Evolutionary conservation across 2,113 vertebrate genomes (phyloP).

Genomic region (Chamaea fasciata): DNA sequence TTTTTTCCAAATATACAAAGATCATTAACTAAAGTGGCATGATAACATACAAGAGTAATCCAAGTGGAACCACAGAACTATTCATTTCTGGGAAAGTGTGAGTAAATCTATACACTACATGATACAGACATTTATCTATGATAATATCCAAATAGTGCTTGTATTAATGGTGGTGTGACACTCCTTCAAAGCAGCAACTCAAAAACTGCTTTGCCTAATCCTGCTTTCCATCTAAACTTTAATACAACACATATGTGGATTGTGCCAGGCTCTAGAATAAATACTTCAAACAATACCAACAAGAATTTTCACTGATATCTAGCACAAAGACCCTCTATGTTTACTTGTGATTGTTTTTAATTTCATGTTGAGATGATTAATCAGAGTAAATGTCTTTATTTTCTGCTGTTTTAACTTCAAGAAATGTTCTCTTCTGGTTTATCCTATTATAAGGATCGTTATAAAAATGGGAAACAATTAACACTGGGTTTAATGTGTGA

Average conservation of each 20-base stretch:
- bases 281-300: not conserved
- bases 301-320: conserved; percentile 14
- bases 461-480: conserved; percentile 83
- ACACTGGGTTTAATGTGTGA: conserved; percentile 78
- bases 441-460: conserved; percentile 80
- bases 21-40: not conserved
- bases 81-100: not conserved
- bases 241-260: not conserved
- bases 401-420: conserved; percentile 81
- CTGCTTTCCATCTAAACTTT: not conserved
- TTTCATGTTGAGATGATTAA: conserved; percentile 76
- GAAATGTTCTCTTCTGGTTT: conserved; percentile 77
- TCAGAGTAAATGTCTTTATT: conserved; percentile 75
- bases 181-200: not conserved
- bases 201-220: not conserved
- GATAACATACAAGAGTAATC: not conserved
- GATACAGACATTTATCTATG: not conserved
- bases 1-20: not conserved
- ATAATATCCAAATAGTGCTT: not conserved
- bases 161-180: not conserved
- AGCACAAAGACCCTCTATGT: conserved; percentile 10
- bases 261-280: not conserved
- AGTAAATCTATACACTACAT: not conserved
- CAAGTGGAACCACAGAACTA: not conserved
- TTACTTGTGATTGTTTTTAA: conserved; percentile 60